Conservation (phyloP, 2,113 vertebrate species). For the Hipposideros armiger region DNA sequence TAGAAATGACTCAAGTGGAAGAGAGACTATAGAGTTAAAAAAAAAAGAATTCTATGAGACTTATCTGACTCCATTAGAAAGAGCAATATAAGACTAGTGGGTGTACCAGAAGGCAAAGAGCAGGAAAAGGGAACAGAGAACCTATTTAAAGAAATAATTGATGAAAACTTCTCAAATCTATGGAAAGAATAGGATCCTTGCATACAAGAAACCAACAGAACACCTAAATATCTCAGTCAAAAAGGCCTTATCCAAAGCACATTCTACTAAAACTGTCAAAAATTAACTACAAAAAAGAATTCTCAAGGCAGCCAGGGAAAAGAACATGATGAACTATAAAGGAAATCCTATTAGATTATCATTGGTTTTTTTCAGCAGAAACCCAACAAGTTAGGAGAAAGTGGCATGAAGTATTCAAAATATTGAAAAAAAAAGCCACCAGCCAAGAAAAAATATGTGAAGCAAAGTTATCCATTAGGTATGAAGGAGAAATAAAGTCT, state of each 20-base stretch:
- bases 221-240: neutral
- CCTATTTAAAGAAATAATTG: neutral
- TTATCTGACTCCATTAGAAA: neutral
- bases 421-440: neutral
- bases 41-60: neutral
- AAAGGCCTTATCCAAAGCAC: neutral
- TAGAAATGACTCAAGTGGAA: too few species aligned
- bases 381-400: neutral
- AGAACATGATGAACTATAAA: neutral
- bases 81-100: neutral
- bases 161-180: neutral
- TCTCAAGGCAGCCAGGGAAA: neutral
- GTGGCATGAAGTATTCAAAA: neutral
- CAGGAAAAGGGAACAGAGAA: neutral
- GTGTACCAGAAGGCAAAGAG: neutral
- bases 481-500: neutral
- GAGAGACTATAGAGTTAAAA: too few species aligned
- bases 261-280: neutral
- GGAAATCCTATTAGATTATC: neutral
- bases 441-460: neutral
- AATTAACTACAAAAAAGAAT: neutral
- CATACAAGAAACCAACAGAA: neutral
- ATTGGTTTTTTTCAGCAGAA: too few species aligned
- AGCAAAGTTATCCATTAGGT: neutral
- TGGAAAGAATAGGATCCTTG: neutral